Base-by-base conservation (phyloP, 2,888 invertebrate species). In the Serripes groenlandicus region DNA sequence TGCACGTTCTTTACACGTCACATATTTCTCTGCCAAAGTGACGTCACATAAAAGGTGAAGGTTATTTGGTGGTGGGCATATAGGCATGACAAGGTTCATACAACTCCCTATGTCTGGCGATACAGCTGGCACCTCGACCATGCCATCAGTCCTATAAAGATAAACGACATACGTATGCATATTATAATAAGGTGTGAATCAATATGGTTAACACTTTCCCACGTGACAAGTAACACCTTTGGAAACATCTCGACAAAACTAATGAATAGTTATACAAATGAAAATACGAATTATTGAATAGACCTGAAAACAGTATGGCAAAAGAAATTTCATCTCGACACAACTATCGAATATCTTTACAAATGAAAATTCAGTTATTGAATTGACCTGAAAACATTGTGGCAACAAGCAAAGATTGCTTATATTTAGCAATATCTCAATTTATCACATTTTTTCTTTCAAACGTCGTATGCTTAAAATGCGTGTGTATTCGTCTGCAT, bases 11-110 rank as follows among this genome's bases (percentile, higher is more conserved):
- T 35, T 52, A 28, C 83, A 83, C 23, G 72, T 69, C 9, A 73
- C 42, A 21, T 15, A 11, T 2, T 42, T 30, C 15, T 34, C 37
- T 9, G 26, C 72, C 11, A 73, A 32, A 1, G 66, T 56, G 54
- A 72, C 68, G 72, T 83, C 60, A 73, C 83, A 83, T 52, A 83
- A 42, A 37, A 62, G 73, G 35, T 83, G 79, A 18, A 83, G 70
- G 26, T 73, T 72, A 30, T 74, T 66, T 3, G 66, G 79, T 21
- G 83, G 83, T 28, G 83, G 83, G 28, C 83, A 83, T 26, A 73
- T 28, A 52, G 78, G 78, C 78, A 78, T 78, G 66, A 71, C 70
- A 35, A 18, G n/a, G n/a, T 49, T 37, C 15, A 62, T 56, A 54
- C 60, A 77, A 34, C 28, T 64, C 58, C 34, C 34, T 18, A 56